phyloP scores from a whole-genome alignment of 1,140 invertebrate species.

The Leptinotarsa undecemlineata region DNA sequence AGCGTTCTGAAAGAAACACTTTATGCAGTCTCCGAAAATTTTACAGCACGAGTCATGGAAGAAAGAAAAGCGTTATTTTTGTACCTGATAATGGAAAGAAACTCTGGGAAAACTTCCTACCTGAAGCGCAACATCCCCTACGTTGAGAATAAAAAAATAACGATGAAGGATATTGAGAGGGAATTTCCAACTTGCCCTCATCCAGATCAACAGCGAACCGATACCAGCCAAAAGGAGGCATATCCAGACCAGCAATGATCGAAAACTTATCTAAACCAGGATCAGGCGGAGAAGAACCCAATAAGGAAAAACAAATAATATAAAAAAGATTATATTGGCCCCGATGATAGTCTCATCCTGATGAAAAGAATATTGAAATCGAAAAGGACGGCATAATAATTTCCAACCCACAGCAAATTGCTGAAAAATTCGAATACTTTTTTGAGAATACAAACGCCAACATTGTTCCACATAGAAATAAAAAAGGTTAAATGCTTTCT shows the following conservation, averaged over 20 bases:
- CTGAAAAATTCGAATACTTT: too few species aligned
- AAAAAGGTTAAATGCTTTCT: too few species aligned
- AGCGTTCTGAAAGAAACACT: too few species aligned
- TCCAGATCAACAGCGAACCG: too few species aligned
- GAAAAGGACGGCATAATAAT: too few species aligned
- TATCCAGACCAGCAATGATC: neutral
- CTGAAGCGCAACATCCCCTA: neutral
- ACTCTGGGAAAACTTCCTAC: neutral
- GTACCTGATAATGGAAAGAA: neutral
- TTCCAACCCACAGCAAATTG: too few species aligned
- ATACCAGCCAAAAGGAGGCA: too few species aligned
- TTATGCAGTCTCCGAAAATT: too few species aligned
- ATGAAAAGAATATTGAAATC: too few species aligned
- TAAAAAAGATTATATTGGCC: neutral
- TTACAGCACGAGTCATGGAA: neutral
- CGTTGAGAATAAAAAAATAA: neutral
- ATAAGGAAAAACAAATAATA: slow-evolving; percentile 9
- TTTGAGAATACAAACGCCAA: too few species aligned
- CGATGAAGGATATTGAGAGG: neutral
- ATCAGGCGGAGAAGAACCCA: neutral
- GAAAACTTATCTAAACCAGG: neutral
- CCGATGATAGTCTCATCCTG: too few species aligned
- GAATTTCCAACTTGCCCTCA: neutral
- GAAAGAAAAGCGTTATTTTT: neutral
- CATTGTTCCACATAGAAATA: too few species aligned